Evolutionary conservation across 2,797 vertebrate genomes (phyloP), one percentile per base, ranked within the genome.

Genomic region (Anguilla anguilla): DNA sequence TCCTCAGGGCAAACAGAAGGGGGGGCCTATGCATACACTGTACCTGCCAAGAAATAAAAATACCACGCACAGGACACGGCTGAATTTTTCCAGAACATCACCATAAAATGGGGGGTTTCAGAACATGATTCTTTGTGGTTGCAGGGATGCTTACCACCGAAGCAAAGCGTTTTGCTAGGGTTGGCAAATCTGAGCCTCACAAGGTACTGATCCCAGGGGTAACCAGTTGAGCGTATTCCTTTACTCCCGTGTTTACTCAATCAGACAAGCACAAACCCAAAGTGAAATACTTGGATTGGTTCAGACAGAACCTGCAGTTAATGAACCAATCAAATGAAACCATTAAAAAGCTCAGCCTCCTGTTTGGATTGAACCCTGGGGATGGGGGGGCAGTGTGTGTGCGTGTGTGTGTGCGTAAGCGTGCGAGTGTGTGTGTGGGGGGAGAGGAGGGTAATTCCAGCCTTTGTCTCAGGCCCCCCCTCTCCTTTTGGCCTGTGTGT

Each of bases 251-350:
- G 61, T 43, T 77, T 6, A 43, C 35, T 77, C 72, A 77, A 9
- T 69, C 67, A 28, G 25, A 69, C 67, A 69, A 69, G n/a, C 35
- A 6, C 10, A 77, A 39, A 13, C 72, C 72, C 15, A 43, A 6
- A 77, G 35, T 39, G 31, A 43, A 17, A 77, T 4, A 43, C 31
- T 77, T 31, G 0, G 10, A 77, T 17, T 39, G 31, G 35, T 39
- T 39, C 31, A 19, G 35, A 77, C 31, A 19, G 17, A 77, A 64
- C 43, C 72, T 35, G 31, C 10, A 13, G 69, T 35, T 74, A 74
- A 74, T 77, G 72, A 77, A 17, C 72, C 72, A 77, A 77, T 43
- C 35, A 77, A 77, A 77, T 77, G 13, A 77, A 77, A 17, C 31
- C 5, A 35, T 77, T 74, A 31, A 74, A 31, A 15, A 69, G 3